Evolutionary conservation across 2,113 vertebrate species (phyloP).

Genomic region (Hypanus sabinus): DNA sequence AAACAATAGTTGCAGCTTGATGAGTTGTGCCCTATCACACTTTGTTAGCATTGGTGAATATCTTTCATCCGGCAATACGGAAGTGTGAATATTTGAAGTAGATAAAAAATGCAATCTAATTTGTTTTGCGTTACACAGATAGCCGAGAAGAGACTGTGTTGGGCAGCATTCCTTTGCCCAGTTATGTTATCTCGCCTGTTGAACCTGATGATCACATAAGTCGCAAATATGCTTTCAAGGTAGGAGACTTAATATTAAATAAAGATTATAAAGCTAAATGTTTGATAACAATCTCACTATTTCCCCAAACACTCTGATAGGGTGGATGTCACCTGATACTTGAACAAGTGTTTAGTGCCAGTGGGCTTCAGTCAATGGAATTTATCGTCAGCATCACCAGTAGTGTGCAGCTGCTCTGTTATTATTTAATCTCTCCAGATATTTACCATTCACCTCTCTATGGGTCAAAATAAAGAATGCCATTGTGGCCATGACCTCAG

Average conservation of each 20-base stretch:
- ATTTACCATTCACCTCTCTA: background rate
- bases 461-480: background rate
- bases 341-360: background rate
- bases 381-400: background rate
- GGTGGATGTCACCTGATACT: background rate
- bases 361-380: background rate
- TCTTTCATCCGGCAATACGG: background rate
- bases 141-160: slow-evolving; percentile 90
- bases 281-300: background rate
- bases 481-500: too few species aligned
- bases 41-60: background rate
- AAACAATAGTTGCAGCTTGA: background rate
- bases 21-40: too few species aligned
- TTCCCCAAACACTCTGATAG: background rate
- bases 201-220: slow-evolving; percentile 85
- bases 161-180: slow-evolving; percentile 92
- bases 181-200: slow-evolving; percentile 81
- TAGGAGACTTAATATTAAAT: slow-evolving; percentile 45
- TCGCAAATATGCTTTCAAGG: slow-evolving; percentile 97
- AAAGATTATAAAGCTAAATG: background rate
- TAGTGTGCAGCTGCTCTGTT: background rate
- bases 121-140: slow-evolving; percentile 57
- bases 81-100: background rate
- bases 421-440: background rate
- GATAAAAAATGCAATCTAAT: background rate